A percentile compares a stretch with the other conserved stretches of the same genome.
Evolutionary conservation across 1,140 invertebrate species (phyloP).

Genomic region (Ptiloglossa arizonensis): DNA sequence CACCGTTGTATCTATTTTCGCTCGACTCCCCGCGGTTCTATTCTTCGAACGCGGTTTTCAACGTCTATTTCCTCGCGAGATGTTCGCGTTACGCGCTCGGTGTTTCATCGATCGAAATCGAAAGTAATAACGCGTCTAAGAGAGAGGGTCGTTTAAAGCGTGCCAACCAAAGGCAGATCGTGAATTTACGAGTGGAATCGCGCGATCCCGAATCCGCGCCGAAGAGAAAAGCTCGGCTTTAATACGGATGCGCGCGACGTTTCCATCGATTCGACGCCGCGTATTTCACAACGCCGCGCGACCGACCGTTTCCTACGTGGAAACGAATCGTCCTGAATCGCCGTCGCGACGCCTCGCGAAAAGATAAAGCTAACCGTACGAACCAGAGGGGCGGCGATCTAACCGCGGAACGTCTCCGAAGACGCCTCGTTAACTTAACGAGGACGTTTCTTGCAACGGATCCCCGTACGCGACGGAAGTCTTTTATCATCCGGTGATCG

Average conservation of each 20-base stretch:
- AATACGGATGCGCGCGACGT: slow-evolving; percentile 74
- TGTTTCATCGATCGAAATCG: slow-evolving; percentile 32
- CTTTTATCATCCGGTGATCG: slow-evolving; percentile 1
- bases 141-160: slow-evolving; percentile 27
- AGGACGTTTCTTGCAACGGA: slow-evolving; percentile 1
- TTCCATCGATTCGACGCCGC: slow-evolving; percentile 73
- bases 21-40: no score
- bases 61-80: background rate
- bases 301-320: slow-evolving; percentile 53
- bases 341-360: background rate
- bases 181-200: slow-evolving; percentile 23
- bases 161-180: background rate
- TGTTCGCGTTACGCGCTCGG: background rate
- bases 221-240: slow-evolving; percentile 64
- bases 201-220: slow-evolving; percentile 13
- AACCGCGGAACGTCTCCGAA: background rate
- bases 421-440: slow-evolving; percentile 35
- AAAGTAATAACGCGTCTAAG: background rate
- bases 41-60: no score
- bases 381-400: slow-evolving; percentile 24
- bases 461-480: background rate
- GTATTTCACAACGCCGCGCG: slow-evolving; percentile 56
- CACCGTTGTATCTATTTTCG: no score
- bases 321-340: slow-evolving; percentile 60
- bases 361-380: slow-evolving; percentile 2